A percentile compares a stretch with the other conserved stretches of the same genome.
Conservation (phyloP, 2,888 invertebrate species). For the Parelbella ahira region DNA sequence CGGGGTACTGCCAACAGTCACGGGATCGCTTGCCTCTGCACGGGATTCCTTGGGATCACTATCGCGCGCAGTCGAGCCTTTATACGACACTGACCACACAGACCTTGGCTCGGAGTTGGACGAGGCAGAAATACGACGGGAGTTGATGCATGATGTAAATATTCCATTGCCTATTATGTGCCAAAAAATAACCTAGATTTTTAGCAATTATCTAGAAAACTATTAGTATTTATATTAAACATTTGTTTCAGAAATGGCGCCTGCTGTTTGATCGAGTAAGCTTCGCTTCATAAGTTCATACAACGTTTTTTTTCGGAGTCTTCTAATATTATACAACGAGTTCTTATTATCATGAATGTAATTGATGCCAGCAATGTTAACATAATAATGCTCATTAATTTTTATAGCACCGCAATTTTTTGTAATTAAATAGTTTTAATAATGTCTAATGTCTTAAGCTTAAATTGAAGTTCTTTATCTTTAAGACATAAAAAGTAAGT, state of each 20-base stretch:
- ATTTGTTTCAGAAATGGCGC: slow-evolving; percentile 90
- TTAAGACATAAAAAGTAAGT: too few species aligned
- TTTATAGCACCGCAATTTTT: too few species aligned
- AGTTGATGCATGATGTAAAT: slow-evolving; percentile 90
- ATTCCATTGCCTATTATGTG: not conserved
- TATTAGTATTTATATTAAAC: not conserved
- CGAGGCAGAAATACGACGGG: slow-evolving; percentile 87
- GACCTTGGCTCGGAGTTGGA: slow-evolving; percentile 90
- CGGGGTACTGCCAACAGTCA: slow-evolving; percentile 86
- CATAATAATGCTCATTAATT: too few species aligned
- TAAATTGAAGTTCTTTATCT: too few species aligned
- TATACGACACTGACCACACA: slow-evolving; percentile 89
- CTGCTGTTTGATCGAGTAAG: slow-evolving; percentile 91
- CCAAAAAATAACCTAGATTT: too few species aligned
- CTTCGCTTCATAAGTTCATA: slow-evolving; percentile 30
- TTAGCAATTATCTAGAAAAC: too few species aligned
- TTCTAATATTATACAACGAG: too few species aligned
- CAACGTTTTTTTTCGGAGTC: too few species aligned
- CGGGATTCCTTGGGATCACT: slow-evolving; percentile 80
- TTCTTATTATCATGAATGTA: too few species aligned
- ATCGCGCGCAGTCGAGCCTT: slow-evolving; percentile 81
- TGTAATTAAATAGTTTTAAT: too few species aligned
- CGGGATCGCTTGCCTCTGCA: slow-evolving; percentile 82
- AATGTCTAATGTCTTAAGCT: too few species aligned
- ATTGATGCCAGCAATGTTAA: too few species aligned